These are phyloP conservation scores for Hypsopygia costalis DNA, from an alignment of 2,888 invertebrate species.

Conservation along the genomic window DNA sequence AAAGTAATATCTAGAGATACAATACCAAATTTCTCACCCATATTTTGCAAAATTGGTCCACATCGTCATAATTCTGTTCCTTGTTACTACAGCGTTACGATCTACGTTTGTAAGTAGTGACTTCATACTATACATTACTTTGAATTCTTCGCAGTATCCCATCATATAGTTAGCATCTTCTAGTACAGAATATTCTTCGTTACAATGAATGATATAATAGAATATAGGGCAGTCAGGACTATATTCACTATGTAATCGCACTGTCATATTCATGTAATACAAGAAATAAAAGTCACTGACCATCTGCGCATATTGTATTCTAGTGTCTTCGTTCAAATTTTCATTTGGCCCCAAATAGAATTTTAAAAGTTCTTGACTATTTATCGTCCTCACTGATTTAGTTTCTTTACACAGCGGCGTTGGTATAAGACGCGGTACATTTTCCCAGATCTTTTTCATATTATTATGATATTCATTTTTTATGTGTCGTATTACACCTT, in stretches of 20 bases:
- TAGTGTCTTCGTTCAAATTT: slow-evolving; percentile 47
- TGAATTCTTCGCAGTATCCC: slow-evolving; percentile 61
- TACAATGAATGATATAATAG: slow-evolving; percentile 60
- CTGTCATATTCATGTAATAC: slow-evolving; percentile 61
- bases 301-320: slow-evolving; percentile 57
- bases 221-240: slow-evolving; percentile 54
- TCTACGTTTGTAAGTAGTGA: slow-evolving; percentile 40
- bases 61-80: slow-evolving; percentile 58
- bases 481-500: slow-evolving; percentile 45
- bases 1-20: too few species aligned
- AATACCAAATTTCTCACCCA: slow-evolving; percentile 53
- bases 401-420: slow-evolving; percentile 42
- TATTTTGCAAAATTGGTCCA: slow-evolving; percentile 77
- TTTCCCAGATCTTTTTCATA: slow-evolving; percentile 52
- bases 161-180: slow-evolving; percentile 41
- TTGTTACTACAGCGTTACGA: slow-evolving; percentile 52
- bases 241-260: slow-evolving; percentile 50
- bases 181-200: slow-evolving; percentile 61
- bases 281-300: slow-evolving; percentile 64
- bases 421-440: slow-evolving; percentile 52
- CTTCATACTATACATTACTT: slow-evolving; percentile 58
- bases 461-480: slow-evolving; percentile 46
- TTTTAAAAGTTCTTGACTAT: slow-evolving; percentile 53
- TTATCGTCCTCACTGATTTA: slow-evolving; percentile 34
- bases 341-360: slow-evolving; percentile 60